Base-by-base conservation (phyloP, 2,797 vertebrate species). In the Tauraco hartlaubi region DNA sequence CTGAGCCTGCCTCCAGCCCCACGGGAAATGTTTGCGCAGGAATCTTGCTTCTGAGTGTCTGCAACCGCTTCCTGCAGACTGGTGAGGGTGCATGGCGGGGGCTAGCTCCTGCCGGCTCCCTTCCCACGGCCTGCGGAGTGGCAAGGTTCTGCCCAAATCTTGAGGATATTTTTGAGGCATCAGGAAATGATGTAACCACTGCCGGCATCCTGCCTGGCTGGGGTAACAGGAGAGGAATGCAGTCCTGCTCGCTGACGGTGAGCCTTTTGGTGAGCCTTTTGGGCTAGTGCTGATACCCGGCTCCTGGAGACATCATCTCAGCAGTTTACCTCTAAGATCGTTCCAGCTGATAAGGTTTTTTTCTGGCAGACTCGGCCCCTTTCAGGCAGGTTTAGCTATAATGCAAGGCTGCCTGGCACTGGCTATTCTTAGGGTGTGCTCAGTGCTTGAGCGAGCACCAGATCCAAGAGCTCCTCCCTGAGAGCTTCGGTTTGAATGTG, bases 21-120 rank as follows among this genome's bases (percentile, higher is more conserved):
- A 0, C 0, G 5, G 72, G 71, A 31, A 18, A 12, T 0, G 0
- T 31, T 26, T 9, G 43, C 2, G 1, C 69, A 43, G 85, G 43
- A 12, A 39, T 64, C 48, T 39, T 52, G 4, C 51, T 73, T 29
- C 67, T 14, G 39, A n/a, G 71, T 26, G 4, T 12, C 58, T n/a
- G 9, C 23, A 22, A 35, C 59, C 25, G 2, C 68, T 35, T 49
- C n/a, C 67, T 79, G 61, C 51, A n/a, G 41, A 0, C 68, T 11
- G 29, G 11, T 23, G 12, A 7, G 37, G 23, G 13, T 68, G 41
- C 9, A 1, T 5, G 12, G 31, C 26, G n/a, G 5, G n/a, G 68
- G 19, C 37, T 41, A 52, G 26, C 43, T 88, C 52, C 82, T 74
- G 61, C 61, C 2, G 0, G 26, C 49, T 90, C 37, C 68, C 15